Base-by-base conservation (phyloP, 2,888 invertebrate genomes). In the Crepidodera aurea region DNA sequence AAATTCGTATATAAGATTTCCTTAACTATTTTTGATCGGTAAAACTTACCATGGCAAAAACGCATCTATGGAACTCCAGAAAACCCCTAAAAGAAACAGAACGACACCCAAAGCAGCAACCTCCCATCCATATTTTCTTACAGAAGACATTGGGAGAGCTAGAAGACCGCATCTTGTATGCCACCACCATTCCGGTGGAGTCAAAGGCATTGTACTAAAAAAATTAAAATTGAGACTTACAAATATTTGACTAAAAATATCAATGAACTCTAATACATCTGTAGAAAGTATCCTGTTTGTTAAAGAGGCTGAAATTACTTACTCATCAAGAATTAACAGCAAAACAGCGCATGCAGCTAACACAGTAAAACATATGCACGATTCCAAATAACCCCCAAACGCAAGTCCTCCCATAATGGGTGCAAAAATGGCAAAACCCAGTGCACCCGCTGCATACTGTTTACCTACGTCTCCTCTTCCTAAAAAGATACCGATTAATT, bases 171-270 rank as follows among this genome's bases (percentile, higher is more conserved):
- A 89, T 72, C 90, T 85, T 1, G 92, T 92, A 75, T 92, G 91
- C 92, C 92, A 92, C 91, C 91, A 92, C 92, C 92, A 92, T 79
- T 92, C 92, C 0, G 92, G 91, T 1, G 92, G 90, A 72, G 90
- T 90, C 7, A 92, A 79, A 0, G 92, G 92, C 90, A 92, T 92
- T 69, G 85, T 84, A 2, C 87, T 87, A 62, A 27, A 77, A 75
- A 68, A 68, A 53, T 2, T 40, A 10, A n/a, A n/a, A n/a, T n/a
- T 22, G 4, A 7, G 2, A 39, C 34, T 13, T 19, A 58, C 15
- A 29, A 16, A 15, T 29, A 5, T 0, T 13, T n/a, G n/a, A n/a
- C n/a, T n/a, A n/a, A n/a, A n/a, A n/a, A n/a, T n/a, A n/a, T n/a
- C n/a, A n/a, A n/a, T n/a, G n/a, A n/a, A n/a, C n/a, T n/a, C n/a